Percentiles rank a stretch among this genome's conserved stretches.
These are phyloP conservation scores for Epinephelus malabaricus DNA, from an alignment of 2,797 vertebrate genomes.

Conservation along the genomic window DNA sequence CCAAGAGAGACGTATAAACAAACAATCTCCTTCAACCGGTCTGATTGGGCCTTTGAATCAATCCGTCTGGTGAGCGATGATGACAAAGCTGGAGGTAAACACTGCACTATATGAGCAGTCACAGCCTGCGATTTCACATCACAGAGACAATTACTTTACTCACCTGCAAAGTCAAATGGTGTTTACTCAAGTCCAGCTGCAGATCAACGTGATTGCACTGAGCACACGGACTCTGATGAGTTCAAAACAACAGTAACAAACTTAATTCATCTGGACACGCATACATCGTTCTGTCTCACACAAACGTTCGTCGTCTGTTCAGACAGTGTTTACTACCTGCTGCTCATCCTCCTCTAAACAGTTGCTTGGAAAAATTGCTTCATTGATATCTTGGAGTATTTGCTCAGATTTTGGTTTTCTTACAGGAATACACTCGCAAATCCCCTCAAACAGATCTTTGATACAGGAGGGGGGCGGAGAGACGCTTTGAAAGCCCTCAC, in stretches of 20 bases:
- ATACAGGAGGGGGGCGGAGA: slow-evolving; percentile 31
- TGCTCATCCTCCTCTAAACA: slow-evolving; percentile 21
- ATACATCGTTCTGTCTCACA: slow-evolving; percentile 1
- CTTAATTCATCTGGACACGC: background rate
- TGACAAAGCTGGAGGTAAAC: slow-evolving; percentile 70
- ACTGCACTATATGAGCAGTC: slow-evolving; percentile 63
- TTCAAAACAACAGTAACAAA: slow-evolving; percentile 27
- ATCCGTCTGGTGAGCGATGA: slow-evolving; percentile 68
- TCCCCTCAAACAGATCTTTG: slow-evolving; percentile 60
- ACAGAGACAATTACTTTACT: slow-evolving; percentile 49
- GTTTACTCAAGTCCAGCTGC: slow-evolving; percentile 38
- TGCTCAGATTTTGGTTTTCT: slow-evolving; percentile 51
- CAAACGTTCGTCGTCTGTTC: background rate
- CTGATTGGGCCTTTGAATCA: slow-evolving; percentile 72
- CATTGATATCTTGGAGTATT: slow-evolving; percentile 28
- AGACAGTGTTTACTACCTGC: background rate
- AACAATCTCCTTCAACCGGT: slow-evolving; percentile 63
- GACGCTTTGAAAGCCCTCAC: slow-evolving; percentile 64
- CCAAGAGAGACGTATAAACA: slow-evolving; percentile 41
- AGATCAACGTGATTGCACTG: slow-evolving; percentile 37
- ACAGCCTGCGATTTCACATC: slow-evolving; percentile 56
- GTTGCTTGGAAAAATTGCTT: background rate
- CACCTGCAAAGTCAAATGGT: slow-evolving; percentile 48
- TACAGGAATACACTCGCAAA: slow-evolving; percentile 41
- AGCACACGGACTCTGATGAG: slow-evolving; percentile 28